Base-by-base conservation (phyloP, 2,797 vertebrate species). In the Galago senegalensis region DNA sequence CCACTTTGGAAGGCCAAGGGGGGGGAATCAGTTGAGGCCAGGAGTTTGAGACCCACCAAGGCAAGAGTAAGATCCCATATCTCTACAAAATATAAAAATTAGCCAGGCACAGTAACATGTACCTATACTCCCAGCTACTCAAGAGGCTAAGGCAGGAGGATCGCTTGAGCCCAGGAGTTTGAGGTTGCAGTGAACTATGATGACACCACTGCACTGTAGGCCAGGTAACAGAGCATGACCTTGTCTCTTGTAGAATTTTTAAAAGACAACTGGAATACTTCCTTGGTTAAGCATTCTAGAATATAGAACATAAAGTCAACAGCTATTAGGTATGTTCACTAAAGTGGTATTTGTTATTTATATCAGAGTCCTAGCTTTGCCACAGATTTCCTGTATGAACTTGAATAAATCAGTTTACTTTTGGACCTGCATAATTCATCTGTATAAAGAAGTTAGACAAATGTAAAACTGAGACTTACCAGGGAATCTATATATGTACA, bases 401-500 rank as follows among this genome's bases (percentile, higher is more conserved):
- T n/a, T 92, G 34, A 49, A 67, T 70, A 92, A 43, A 7, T 86
- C 56, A 29, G 8, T 86, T 91, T 21, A 40, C 43, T 88, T 82
- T 86, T 53, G 25, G 69, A 91, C 23, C 43, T 93, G 49, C 60
- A 49, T 53, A 40, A 21, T 92, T 93, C 60, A 73, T 87, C 31
- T 96, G 46, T 58, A 34, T 83, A 93, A 85, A 77, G 16, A 72
- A 92, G 60, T 23, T 88, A 61, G n/a, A 84, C 81, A 69, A 77
- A 87, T 67, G 60, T 72, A 85, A 88, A 88, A 73, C 69, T 60
- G 65, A 89, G n/a, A 56, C 27, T 90, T 76, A 72, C 58, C 49
- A 81, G 85, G 75, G 37, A 89, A 82, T 61, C 56, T 20, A 91
- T 61, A 67, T 91, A 61, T 65, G 11, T 61, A 61, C 7, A 75